These are phyloP conservation scores for Penelope pileata DNA, from an alignment of 2,113 vertebrate genomes.

Conservation along the genomic window DNA sequence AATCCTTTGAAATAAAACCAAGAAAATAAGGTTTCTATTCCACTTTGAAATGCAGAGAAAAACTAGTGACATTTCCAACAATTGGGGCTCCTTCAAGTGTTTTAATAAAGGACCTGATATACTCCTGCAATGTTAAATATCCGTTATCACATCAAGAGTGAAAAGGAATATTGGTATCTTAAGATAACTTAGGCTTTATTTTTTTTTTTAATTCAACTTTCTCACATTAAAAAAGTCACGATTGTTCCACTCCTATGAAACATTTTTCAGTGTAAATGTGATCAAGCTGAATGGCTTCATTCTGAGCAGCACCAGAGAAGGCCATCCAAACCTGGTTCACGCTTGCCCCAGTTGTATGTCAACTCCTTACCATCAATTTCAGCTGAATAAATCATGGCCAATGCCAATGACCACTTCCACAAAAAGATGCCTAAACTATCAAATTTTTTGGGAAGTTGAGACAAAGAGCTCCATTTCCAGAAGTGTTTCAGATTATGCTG, in stretches of 20 bases:
- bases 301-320: neutral
- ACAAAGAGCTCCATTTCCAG: neutral
- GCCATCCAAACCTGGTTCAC: neutral
- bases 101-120: neutral
- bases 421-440: neutral
- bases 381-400: fast-evolving
- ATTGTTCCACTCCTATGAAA: neutral
- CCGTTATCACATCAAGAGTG: neutral
- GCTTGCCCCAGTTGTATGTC: neutral
- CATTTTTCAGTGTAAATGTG: neutral
- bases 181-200: neutral
- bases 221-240: neutral
- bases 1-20: neutral
- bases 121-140: neutral
- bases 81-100: neutral
- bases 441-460: neutral
- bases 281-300: neutral
- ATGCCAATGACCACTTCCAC: neutral
- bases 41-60: neutral
- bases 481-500: neutral
- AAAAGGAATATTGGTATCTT: neutral
- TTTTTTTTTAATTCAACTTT: neutral
- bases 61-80: too few relatives aligned
- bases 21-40: neutral
- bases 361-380: neutral